Percentiles rank a stretch among this genome's conserved stretches.
Conservation (phyloP, 2,113 vertebrate genomes). For the Myodes glareolus region DNA sequence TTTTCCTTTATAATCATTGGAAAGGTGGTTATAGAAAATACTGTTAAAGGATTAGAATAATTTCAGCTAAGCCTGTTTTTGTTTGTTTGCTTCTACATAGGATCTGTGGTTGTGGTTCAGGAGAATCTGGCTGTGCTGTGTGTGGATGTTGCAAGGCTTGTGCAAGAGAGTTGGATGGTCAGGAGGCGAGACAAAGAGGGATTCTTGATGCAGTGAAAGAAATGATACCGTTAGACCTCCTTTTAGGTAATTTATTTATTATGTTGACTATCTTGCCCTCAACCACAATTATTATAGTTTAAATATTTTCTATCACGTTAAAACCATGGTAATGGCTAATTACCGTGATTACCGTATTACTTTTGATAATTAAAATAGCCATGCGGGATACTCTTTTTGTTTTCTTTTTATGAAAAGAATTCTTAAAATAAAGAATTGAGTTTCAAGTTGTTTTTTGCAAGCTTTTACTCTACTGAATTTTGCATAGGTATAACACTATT, state of each 20-base stretch:
- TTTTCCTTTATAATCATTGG: constrained; percentile 33
- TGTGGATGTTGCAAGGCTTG: constrained; percentile 99
- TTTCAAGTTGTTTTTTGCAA: constrained; percentile 27
- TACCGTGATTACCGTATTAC: too few relatives aligned
- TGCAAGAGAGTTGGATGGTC: constrained; percentile 97
- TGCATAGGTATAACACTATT: background rate
- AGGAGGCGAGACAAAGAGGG: constrained; percentile 97
- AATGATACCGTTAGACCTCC: constrained; percentile 98
- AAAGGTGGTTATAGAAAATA: background rate
- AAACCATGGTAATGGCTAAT: background rate
- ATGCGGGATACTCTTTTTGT: background rate
- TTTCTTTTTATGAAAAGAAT: background rate
- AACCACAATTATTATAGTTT: background rate
- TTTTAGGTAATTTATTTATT: constrained; percentile 90
- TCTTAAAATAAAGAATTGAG: constrained; percentile 6
- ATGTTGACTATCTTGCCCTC: background rate
- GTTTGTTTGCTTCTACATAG: constrained; percentile 80
- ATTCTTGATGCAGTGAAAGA: constrained; percentile 99
- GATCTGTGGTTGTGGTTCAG: constrained; percentile 98
- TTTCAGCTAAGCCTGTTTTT: constrained; percentile 38
- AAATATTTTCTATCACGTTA: constrained; percentile 12
- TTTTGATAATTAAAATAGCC: background rate
- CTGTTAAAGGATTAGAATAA: background rate
- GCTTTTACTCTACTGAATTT: constrained; percentile 53
- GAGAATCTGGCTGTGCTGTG: constrained; percentile 97